These are phyloP conservation scores for Cryptoblepharus egeriae DNA, from an alignment of 2,797 vertebrate species.

Conservation along the genomic window DNA sequence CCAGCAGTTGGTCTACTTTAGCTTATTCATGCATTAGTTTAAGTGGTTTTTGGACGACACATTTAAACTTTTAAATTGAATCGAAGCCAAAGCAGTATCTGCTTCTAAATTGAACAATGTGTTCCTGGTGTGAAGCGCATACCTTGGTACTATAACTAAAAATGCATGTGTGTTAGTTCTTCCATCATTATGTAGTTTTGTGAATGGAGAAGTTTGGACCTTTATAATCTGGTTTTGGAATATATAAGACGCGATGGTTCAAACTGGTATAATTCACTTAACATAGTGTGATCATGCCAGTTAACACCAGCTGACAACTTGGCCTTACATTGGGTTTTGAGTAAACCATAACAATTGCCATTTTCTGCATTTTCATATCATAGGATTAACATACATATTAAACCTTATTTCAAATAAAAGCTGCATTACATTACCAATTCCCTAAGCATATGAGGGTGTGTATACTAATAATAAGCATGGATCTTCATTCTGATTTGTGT, in stretches of 20 bases:
- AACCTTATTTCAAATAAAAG: constrained; percentile 4
- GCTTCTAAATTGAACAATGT: constrained; percentile 1
- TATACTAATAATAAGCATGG: not conserved
- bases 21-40: not conserved
- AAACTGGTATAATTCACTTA: constrained; percentile 30
- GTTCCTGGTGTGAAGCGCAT: constrained; percentile 52
- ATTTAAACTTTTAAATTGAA: not conserved
- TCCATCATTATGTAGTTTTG: not conserved
- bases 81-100: not conserved
- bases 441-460: not conserved
- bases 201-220: not conserved
- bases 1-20: not conserved
- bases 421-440: not conserved
- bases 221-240: constrained; percentile 18
- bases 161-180: constrained; percentile 15
- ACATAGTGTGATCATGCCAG: not conserved
- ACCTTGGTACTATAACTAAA: constrained; percentile 2
- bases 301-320: constrained; percentile 27
- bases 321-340: not conserved
- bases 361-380: constrained; percentile 31
- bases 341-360: constrained; percentile 35
- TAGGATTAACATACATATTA: constrained; percentile 1
- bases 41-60: constrained; percentile 4
- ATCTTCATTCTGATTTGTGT: not conserved
- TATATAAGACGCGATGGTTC: constrained; percentile 15